phyloP scores from a whole-genome alignment of 2,888 invertebrate genomes.

The Melanostoma scalare region DNA sequence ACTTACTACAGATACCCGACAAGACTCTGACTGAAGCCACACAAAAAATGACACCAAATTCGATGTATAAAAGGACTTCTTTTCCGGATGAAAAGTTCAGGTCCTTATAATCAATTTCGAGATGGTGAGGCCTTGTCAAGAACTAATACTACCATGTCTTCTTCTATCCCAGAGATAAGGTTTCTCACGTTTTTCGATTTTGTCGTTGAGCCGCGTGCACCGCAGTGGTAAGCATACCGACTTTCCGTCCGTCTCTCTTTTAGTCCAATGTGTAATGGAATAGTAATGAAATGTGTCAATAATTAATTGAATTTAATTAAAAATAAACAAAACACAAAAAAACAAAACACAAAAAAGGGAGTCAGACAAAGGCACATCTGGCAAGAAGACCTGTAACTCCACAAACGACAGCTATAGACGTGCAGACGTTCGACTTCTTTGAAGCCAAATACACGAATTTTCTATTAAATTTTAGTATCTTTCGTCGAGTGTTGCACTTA shows the following conservation, averaged over 20 bases:
- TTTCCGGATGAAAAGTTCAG: not conserved
- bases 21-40: no score
- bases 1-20: no score
- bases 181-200: slow-evolving; percentile 78
- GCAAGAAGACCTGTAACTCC: slow-evolving; percentile 7
- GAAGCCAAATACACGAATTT: slow-evolving; percentile 61
- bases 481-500: slow-evolving; percentile 73
- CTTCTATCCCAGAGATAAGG: slow-evolving; percentile 71
- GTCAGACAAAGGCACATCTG: slow-evolving; percentile 10
- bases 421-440: slow-evolving; percentile 17
- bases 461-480: slow-evolving; percentile 67
- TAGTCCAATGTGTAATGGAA: slow-evolving; percentile 74
- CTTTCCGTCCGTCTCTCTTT: slow-evolving; percentile 22
- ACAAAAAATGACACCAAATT: no score
- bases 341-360: not conserved
- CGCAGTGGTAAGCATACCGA: slow-evolving; percentile 28
- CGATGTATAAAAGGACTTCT: no score
- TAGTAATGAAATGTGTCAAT: slow-evolving; percentile 79
- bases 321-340: slow-evolving; percentile 64
- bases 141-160: not conserved
- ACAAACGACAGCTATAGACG: not conserved
- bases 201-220: slow-evolving; percentile 62
- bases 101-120: no score
- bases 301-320: slow-evolving; percentile 81
- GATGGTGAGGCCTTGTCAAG: no score